phyloP scores from a whole-genome alignment of 2,797 vertebrate genomes.

The Pseudochirops corinnae region DNA sequence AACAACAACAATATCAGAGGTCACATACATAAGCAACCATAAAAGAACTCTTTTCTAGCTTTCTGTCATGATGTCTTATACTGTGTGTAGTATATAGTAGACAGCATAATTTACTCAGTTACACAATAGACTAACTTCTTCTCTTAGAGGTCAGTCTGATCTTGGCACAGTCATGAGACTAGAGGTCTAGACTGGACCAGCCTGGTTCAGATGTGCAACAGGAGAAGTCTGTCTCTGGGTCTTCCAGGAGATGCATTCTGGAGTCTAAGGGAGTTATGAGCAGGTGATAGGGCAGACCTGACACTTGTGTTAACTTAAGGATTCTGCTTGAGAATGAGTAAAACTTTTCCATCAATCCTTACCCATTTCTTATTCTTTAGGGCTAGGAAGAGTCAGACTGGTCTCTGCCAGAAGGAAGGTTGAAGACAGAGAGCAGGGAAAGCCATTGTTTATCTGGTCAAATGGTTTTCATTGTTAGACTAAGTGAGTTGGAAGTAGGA shows the following conservation, averaged over 20 bases:
- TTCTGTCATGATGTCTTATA: neutral
- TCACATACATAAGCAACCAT: neutral
- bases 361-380: slow-evolving; percentile 1
- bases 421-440: neutral
- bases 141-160: neutral
- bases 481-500: neutral
- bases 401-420: neutral
- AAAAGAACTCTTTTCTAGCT: neutral
- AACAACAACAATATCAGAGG: neutral
- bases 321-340: neutral
- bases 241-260: neutral
- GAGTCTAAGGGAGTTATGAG: neutral
- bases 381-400: slow-evolving; percentile 7
- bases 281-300: neutral
- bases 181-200: neutral
- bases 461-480: neutral
- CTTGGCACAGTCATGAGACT: neutral
- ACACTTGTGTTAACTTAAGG: slow-evolving; percentile 1
- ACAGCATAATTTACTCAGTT: neutral
- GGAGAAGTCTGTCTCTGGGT: neutral
- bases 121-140: neutral
- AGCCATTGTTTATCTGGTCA: neutral
- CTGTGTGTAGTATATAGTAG: neutral
- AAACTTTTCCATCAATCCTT: neutral
- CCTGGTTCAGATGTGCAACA: neutral